Evolutionary conservation across 1,140 invertebrate species (phyloP), one percentile per base, ranked within the genome.

Genomic region (Trichomalopsis sarcophagae): DNA sequence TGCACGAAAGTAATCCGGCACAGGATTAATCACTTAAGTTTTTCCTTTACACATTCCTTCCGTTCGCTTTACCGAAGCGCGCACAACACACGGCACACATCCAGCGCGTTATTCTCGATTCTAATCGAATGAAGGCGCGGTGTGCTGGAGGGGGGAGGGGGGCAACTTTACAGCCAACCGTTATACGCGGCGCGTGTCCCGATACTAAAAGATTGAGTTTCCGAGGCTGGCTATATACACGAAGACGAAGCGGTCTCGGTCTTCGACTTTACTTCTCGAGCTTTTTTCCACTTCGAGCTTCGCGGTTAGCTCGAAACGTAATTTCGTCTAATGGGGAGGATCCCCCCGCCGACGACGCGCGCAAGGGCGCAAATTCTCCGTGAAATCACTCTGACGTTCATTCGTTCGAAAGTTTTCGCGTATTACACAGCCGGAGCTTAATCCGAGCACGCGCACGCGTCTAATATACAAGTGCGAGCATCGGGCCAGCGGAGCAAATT

Each of bases 11-110:
- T 81, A 69, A 36, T 44, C 50, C 81, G 36, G 68, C 82, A 62
- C 81, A 74, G 85, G 71, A 87, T 86, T 87, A 87, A 87, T 87
- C 85, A 87, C 87, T 87, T 85, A 87, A 86, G 80, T 85, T 85
- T 73, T 84, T 82, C 78, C 69, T 81, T n/a, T 30, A 55, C 44
- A 13, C 33, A 81, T 81, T 69, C 50, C 68, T 81, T 40, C 27
- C 36, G 68, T 69, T 81, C 68, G 44, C 27, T 14, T 30, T 33
- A n/a, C 55, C 17, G 50, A 44, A 9, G 7, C 40, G 33, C 33
- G 33, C 33, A 36, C 3, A 44, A 44, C 1, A 44, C 7, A 44
- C 23, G 23, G n/a, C 66, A 21, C 68, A 13, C 7, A 7, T 40
- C n/a, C 40, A 23, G 66, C 36, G 36, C 66, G 73, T 44, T 75